phyloP scores from a whole-genome alignment of 2,888 invertebrate species.

The Mamestra brassicae region DNA sequence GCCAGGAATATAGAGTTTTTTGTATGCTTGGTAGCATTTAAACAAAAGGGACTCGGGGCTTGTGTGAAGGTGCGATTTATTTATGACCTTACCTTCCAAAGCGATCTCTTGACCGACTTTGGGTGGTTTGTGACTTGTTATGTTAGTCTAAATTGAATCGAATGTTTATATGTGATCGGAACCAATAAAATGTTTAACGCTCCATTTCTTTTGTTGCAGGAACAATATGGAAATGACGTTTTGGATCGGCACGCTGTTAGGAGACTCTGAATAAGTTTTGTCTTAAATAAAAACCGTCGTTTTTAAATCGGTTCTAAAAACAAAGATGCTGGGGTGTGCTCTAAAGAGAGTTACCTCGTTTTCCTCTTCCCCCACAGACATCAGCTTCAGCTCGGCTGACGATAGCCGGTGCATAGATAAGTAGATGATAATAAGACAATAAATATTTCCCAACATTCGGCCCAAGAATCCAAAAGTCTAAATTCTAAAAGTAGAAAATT shows the following conservation, averaged over 20 bases:
- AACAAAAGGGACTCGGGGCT: conserved; percentile 86
- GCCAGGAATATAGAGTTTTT: conserved; percentile 87
- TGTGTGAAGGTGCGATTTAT: conserved; percentile 90
- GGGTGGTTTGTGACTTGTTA: conserved; percentile 80
- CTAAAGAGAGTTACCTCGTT: conserved; percentile 84
- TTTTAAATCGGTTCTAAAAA: conserved; percentile 79
- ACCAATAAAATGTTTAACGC: conserved; percentile 76
- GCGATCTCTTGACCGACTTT: conserved; percentile 85
- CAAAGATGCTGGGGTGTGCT: conserved; percentile 90
- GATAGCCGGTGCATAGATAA: conserved; percentile 90
- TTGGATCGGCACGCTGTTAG: conserved; percentile 71
- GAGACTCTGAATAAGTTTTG: conserved; percentile 71
- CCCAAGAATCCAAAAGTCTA: conserved; percentile 68
- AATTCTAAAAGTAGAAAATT: conserved; percentile 45
- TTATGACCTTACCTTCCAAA: conserved; percentile 86
- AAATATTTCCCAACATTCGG: conserved; percentile 70
- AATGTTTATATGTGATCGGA: conserved; percentile 73
- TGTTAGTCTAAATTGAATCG: conserved; percentile 71
- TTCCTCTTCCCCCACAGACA: conserved; percentile 76
- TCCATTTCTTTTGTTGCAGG: conserved; percentile 87
- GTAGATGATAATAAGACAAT: conserved; percentile 78
- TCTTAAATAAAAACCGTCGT: conserved; percentile 72
- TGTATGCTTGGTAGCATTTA: conserved; percentile 89
- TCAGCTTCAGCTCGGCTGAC: conserved; percentile 86
- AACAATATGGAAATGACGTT: conserved; percentile 84